These are phyloP conservation scores for Hippoglossus stenolepis DNA, from an alignment of 2,113 vertebrate species.

Conservation along the genomic window DNA sequence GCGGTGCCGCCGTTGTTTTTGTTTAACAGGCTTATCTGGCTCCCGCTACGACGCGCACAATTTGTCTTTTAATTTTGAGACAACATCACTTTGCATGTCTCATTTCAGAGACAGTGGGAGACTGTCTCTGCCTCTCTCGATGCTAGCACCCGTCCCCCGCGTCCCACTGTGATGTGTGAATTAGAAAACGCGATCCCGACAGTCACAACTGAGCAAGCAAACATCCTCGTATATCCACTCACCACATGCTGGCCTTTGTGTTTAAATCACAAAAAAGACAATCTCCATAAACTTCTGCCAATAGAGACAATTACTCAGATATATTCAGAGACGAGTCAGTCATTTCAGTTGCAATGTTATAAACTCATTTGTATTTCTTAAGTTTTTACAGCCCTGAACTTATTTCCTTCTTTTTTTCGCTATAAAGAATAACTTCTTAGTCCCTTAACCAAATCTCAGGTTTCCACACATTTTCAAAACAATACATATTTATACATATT, in stretches of 20 bases:
- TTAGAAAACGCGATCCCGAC: conserved; percentile 52
- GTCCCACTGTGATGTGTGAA: conserved; percentile 62
- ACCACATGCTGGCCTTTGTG: conserved; percentile 38
- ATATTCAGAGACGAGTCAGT: conserved; percentile 3
- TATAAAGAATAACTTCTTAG: background rate
- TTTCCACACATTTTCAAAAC: too few relatives aligned
- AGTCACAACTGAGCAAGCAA: conserved; percentile 33
- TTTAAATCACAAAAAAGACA: conserved; percentile 7
- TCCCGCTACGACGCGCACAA: conserved; percentile 41
- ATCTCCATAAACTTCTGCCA: conserved; percentile 27
- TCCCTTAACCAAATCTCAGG: background rate
- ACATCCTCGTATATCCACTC: conserved; percentile 19
- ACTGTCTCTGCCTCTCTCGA: conserved; percentile 25
- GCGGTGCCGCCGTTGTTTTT: conserved; percentile 11
- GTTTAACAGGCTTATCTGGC: conserved; percentile 57
- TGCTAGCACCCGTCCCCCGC: conserved; percentile 19
- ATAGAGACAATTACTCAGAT: conserved; percentile 16
- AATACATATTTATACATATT: too few relatives aligned
- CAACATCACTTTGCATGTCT: conserved; percentile 66
- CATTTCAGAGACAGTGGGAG: conserved; percentile 66
- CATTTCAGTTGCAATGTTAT: background rate
- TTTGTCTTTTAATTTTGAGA: conserved; percentile 70
- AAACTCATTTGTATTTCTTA: background rate
- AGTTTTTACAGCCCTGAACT: background rate
- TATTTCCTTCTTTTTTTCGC: background rate